Percentiles rank a stretch among this genome's conserved stretches.
Evolutionary conservation across 2,797 vertebrate genomes (phyloP).

Genomic region (Iguana delicatissima): DNA sequence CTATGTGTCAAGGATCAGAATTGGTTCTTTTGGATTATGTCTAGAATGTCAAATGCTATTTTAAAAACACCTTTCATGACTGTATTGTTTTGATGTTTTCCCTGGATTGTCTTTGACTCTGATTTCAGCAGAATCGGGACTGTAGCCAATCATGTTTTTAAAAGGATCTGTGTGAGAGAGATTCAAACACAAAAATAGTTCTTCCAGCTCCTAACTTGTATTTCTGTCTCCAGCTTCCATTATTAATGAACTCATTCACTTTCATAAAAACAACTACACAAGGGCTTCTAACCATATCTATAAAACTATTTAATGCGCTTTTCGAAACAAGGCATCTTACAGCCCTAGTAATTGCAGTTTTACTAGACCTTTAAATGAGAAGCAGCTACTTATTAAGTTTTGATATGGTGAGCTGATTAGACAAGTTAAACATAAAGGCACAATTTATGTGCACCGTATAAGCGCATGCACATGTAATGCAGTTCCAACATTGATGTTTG

Average conservation of each 20-base stretch:
- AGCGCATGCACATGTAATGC: slow-evolving; percentile 48
- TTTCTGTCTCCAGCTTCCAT: slow-evolving; percentile 58
- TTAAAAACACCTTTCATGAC: background rate
- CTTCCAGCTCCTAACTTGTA: slow-evolving; percentile 50
- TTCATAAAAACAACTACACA: slow-evolving; percentile 73
- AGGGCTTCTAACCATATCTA: slow-evolving; percentile 73
- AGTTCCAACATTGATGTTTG: slow-evolving; percentile 54
- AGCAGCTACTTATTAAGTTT: slow-evolving; percentile 80
- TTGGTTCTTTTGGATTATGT: background rate
- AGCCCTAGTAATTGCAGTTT: slow-evolving; percentile 72
- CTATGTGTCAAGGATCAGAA: background rate
- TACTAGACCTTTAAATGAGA: slow-evolving; percentile 80
- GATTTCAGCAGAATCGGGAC: background rate
- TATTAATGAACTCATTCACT: slow-evolving; percentile 75
- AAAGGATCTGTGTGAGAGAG: slow-evolving; percentile 14
- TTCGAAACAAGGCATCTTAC: slow-evolving; percentile 76
- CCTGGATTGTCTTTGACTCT: background rate
- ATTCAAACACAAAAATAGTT: slow-evolving; percentile 46
- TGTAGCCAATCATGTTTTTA: slow-evolving; percentile 37
- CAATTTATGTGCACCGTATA: slow-evolving; percentile 65
- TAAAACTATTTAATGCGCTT: slow-evolving; percentile 77
- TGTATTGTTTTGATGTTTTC: background rate
- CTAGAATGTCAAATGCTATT: slow-evolving; percentile 19
- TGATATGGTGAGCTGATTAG: slow-evolving; percentile 77
- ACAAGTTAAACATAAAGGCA: slow-evolving; percentile 73